Evolutionary conservation across 2,113 vertebrate species (phyloP).

Genomic region (Setophaga kirtlandii): DNA sequence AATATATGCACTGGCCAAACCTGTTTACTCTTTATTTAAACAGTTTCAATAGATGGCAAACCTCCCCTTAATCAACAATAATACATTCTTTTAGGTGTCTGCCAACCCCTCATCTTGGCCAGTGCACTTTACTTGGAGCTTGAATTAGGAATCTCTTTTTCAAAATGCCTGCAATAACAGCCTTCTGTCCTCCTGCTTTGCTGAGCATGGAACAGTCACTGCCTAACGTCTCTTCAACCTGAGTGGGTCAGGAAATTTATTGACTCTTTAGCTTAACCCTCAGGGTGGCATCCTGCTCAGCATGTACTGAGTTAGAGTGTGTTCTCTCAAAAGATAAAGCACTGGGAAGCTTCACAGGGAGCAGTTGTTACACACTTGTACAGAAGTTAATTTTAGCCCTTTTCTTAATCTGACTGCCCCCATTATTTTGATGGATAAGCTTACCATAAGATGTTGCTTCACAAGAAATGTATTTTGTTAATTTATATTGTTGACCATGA

Average conservation of each 20-base stretch:
- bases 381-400: background rate
- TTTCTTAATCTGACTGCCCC: background rate
- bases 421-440: background rate
- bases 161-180: background rate
- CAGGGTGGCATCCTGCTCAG: background rate
- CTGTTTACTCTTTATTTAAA: background rate
- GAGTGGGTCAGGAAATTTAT: background rate
- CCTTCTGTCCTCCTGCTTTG: background rate
- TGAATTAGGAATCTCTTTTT: background rate
- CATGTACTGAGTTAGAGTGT: background rate
- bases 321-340: conserved; percentile 16
- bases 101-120: background rate
- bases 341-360: background rate
- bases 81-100: background rate
- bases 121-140: background rate
- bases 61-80: background rate
- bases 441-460: background rate
- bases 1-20: background rate
- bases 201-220: background rate
- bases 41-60: background rate
- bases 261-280: background rate
- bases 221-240: background rate
- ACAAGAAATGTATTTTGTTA: background rate
- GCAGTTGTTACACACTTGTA: background rate
- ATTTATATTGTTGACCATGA: background rate